These are phyloP conservation scores for Pollenia labialis DNA, from an alignment of 2,888 invertebrate species.

Conservation along the genomic window DNA sequence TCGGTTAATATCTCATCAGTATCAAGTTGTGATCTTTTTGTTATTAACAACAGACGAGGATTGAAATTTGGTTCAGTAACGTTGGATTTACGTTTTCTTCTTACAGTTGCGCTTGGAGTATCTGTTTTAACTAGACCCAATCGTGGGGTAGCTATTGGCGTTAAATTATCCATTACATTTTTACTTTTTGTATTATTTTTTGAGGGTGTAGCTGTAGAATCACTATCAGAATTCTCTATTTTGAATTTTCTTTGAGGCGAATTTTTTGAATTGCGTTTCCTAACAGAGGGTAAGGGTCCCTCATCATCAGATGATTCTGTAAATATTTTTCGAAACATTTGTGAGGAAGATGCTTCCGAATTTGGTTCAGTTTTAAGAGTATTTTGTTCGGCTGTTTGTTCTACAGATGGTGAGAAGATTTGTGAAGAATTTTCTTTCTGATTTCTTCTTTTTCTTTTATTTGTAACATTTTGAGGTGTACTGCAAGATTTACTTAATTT, in stretches of 20 bases:
- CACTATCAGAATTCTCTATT: conserved; percentile 29
- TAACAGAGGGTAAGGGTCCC: background rate
- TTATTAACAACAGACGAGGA: conserved; percentile 79
- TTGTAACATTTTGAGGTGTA: conserved; percentile 4
- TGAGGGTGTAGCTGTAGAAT: background rate
- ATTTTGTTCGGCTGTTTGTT: too few species aligned
- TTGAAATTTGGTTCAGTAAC: conserved; percentile 74
- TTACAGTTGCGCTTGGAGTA: background rate
- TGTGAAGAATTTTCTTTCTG: too few species aligned
- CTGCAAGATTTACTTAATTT: background rate
- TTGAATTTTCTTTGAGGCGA: conserved; percentile 8
- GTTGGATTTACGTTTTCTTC: background rate
- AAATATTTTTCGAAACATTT: background rate
- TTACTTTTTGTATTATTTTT: background rate
- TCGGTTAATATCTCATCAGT: conserved; percentile 75
- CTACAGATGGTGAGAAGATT: too few species aligned
- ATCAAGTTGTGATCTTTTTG: conserved; percentile 79
- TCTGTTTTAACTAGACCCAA: background rate
- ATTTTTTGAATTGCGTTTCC: background rate
- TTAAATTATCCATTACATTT: conserved; percentile 1
- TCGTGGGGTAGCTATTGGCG: background rate
- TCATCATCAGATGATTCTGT: conserved; percentile 16
- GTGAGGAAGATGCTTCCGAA: background rate
- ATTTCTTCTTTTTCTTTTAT: conserved; percentile 10
- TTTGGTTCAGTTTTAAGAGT: background rate